phyloP scores from a whole-genome alignment of 2,888 invertebrate genomes.

The Agelastica alni region DNA sequence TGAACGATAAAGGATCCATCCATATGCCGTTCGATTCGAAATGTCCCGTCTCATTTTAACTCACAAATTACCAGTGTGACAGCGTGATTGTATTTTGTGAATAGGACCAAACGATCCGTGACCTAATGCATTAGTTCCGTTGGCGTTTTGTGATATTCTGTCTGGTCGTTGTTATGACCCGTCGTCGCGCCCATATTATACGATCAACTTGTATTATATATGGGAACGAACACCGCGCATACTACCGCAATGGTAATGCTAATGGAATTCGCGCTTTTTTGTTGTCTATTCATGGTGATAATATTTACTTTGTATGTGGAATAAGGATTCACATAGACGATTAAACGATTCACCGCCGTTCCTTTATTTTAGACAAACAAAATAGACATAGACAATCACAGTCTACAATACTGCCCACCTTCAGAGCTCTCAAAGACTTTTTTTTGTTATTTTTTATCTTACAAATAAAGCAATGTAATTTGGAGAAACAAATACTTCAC shows the following conservation, averaged over 20 bases:
- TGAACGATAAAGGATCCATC: constrained; percentile 1
- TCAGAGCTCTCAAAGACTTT: no score
- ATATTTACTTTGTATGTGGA: no score
- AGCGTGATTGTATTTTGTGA: constrained; percentile 51
- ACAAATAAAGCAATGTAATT: no score
- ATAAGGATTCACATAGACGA: no score
- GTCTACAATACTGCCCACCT: no score
- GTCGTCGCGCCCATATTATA: constrained; percentile 29
- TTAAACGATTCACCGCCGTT: no score
- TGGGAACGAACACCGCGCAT: not conserved
- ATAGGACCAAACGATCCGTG: constrained; percentile 44
- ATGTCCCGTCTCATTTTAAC: constrained; percentile 22
- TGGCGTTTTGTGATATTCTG: constrained; percentile 35
- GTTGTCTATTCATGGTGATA: no score
- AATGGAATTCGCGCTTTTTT: not conserved
- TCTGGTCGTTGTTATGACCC: constrained; percentile 27
- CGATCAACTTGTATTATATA: constrained; percentile 3
- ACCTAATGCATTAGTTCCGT: constrained; percentile 52
- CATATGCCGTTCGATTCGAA: constrained; percentile 11
- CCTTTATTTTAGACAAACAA: no score
- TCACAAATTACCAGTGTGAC: constrained; percentile 48
- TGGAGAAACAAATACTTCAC: no score
- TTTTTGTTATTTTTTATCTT: no score
- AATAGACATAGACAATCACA: no score
- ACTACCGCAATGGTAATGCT: no score